Evolutionary conservation across 2,888 invertebrate genomes (phyloP).

Genomic region (Polydrusus pterygomalis): DNA sequence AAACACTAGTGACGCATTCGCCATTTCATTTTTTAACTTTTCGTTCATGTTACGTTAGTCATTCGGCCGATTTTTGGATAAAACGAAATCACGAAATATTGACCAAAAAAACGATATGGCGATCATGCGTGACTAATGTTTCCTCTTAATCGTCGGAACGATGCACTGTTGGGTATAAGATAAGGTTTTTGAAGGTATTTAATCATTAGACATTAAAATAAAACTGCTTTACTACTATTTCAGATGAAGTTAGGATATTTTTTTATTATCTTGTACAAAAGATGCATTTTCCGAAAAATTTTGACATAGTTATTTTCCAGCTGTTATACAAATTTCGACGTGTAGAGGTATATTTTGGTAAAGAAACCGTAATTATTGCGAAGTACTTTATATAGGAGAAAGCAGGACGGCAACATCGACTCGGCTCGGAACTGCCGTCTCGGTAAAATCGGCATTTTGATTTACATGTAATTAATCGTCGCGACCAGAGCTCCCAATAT

Average conservation of each 20-base stretch:
- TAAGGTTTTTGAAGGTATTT: slow-evolving; percentile 67
- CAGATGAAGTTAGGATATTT: slow-evolving; percentile 64
- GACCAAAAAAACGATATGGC: too few relatives aligned
- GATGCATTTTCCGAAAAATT: slow-evolving; percentile 40
- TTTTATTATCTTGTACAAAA: slow-evolving; percentile 65
- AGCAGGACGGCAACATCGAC: too few relatives aligned
- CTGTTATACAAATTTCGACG: slow-evolving; percentile 32
- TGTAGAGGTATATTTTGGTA: slow-evolving; percentile 35
- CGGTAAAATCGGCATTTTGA: too few relatives aligned
- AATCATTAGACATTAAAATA: slow-evolving; percentile 63
- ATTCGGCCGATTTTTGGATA: too few relatives aligned
- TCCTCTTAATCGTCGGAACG: slow-evolving; percentile 61
- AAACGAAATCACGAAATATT: too few relatives aligned
- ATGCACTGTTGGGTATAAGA: slow-evolving; percentile 69
- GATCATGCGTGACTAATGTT: too few relatives aligned
- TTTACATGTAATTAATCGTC: too few relatives aligned
- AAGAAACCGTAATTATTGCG: slow-evolving; percentile 3
- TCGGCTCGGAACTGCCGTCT: too few relatives aligned
- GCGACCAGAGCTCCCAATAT: too few relatives aligned
- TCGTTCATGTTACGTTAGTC: too few relatives aligned
- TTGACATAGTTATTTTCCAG: slow-evolving; percentile 24
- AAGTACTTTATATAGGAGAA: background rate
- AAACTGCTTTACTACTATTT: slow-evolving; percentile 66
- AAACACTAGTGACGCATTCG: too few relatives aligned
- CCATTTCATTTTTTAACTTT: too few relatives aligned